Base-by-base conservation (phyloP, 2,113 vertebrate species). In the Gobio gobio region DNA sequence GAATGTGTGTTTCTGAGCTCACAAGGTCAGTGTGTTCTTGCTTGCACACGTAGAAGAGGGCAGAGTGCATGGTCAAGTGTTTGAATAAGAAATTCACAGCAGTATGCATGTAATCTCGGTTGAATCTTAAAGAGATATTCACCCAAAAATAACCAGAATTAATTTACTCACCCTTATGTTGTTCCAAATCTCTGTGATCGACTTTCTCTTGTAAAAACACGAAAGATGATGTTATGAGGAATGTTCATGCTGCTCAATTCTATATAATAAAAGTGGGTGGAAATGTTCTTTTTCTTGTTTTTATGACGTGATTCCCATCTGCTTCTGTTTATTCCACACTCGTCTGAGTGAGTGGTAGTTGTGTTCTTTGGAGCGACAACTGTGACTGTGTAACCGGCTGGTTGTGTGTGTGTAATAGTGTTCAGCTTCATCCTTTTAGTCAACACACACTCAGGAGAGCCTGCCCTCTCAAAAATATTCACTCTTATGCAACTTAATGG, bases 21-120 rank as follows among this genome's bases (percentile, higher is more conserved):
- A 58, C 68, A 70, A 56, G 84, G 76, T 86, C 26, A 59, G 56
- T 78, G 72, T 85, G 68, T 84, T 33, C 40, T 56, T 70, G n/a
- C 47, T 10, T 51, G 49, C 51, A 33, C 78, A 59, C 49, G 20
- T 70, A 10, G 59, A 18, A 61, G 45, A 56, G 29, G 64, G 33
- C 78, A 18, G 40, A 78, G 18, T 29, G 49, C 43, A 22, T 47
- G 9, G 45, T 20, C 43, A n/a, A 36, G 45, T 22, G 24, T 49
- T 64, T 80, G 13, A 24, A 80, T 24, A 63, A 5, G n/a, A 47
- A 47, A 63, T 18, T 7, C n/a, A 43, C 36, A 14, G 5, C 33
- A 22, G 7, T 33, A 10, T 68, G 33, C 49, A 54, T 76, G 26
- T 6, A 72, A 40, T 40, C 66, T 70, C 36, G 1, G 4, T 70